Conservation (phyloP, 2,888 invertebrate species). For the Phyllotreta cruciferae region DNA sequence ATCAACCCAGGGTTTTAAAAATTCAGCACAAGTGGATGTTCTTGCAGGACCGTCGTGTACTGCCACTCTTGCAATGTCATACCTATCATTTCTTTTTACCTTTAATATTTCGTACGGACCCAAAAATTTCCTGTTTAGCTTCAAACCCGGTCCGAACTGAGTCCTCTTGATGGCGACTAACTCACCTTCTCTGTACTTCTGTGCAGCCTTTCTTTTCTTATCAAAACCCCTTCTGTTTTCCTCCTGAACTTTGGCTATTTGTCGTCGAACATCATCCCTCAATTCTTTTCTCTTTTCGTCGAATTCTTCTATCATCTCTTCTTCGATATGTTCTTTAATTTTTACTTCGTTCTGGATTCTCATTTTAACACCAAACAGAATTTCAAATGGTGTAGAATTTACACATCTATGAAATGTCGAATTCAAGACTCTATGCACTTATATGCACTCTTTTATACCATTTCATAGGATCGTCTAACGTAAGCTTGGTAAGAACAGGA, state of each 20-base stretch:
- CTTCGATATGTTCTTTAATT: slow-evolving; percentile 30
- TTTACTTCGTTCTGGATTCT: slow-evolving; percentile 30
- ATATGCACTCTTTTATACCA: slow-evolving; percentile 49
- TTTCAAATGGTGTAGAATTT: slow-evolving; percentile 39
- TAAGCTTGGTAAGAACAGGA: slow-evolving; percentile 51
- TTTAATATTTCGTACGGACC: slow-evolving; percentile 46
- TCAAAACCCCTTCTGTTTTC: slow-evolving; percentile 45
- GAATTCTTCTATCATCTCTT: slow-evolving; percentile 26
- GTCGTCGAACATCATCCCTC: slow-evolving; percentile 26
- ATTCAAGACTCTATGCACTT: slow-evolving; percentile 46
- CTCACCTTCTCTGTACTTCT: slow-evolving; percentile 40
- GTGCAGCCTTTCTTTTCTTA: slow-evolving; percentile 39
- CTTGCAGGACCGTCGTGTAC: slow-evolving; percentile 45
- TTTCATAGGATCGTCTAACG: slow-evolving; percentile 46
- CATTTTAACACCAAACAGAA: slow-evolving; percentile 43
- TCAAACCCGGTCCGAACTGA: slow-evolving; percentile 52
- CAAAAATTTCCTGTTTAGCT: slow-evolving; percentile 50
- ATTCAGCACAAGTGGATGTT: slow-evolving; percentile 47
- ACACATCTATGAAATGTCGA: slow-evolving; percentile 47
- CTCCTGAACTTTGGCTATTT: slow-evolving; percentile 37
- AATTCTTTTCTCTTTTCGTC: slow-evolving; percentile 30
- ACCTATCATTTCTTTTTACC: slow-evolving; percentile 47
- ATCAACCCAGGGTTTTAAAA: slow-evolving; percentile 37
- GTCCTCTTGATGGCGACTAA: slow-evolving; percentile 53
- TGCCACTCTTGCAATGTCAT: slow-evolving; percentile 49